Conservation (phyloP, 2,797 vertebrate species). For the Tokudaia muenninki region DNA sequence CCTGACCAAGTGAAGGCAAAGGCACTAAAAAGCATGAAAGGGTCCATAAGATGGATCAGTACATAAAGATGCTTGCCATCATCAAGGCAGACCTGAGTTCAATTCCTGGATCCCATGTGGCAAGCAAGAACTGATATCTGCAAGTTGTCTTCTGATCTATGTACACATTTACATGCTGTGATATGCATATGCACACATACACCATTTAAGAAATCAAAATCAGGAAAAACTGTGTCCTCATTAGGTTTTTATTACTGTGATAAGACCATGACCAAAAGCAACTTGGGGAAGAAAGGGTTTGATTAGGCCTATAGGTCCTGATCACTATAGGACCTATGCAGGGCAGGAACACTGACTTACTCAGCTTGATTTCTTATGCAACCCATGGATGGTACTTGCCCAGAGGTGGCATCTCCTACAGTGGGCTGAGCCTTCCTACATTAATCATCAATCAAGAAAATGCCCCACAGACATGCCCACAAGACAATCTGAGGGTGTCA, state of each 20-base stretch:
- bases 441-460: neutral
- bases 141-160: neutral
- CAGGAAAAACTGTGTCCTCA: too few relatives aligned
- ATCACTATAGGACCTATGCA: too few relatives aligned
- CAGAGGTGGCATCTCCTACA: too few relatives aligned
- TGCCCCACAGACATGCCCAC: neutral
- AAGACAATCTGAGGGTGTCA: neutral
- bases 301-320: neutral
- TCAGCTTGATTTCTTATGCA: neutral
- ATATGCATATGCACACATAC: neutral
- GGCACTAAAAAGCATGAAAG: neutral
- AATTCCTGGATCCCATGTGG: neutral
- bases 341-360: neutral
- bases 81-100: neutral
- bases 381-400: neutral
- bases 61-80: too few relatives aligned
- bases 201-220: neutral
- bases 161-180: neutral
- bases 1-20: neutral
- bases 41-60: neutral
- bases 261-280: neutral
- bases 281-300: neutral
- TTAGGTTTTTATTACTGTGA: neutral
- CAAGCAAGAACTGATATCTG: neutral
- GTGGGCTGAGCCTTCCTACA: neutral